Evolutionary conservation across 2,888 invertebrate genomes (phyloP).

Genomic region (Thecocarcelia acutangulata): DNA sequence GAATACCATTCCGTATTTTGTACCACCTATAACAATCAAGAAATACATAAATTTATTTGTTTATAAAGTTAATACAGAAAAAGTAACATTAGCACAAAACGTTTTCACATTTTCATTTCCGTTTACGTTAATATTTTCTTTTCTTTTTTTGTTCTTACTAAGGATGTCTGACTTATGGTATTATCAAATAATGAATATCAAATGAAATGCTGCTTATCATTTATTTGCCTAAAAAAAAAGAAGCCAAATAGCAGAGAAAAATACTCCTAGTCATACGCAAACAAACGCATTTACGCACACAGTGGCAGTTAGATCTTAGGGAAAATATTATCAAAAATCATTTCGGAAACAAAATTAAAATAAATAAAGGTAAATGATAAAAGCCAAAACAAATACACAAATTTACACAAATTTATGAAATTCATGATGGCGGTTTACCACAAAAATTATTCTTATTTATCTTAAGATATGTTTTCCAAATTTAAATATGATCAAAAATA

Average conservation of each 20-base stretch:
- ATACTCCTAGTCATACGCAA: neutral
- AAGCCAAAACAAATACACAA: conserved; percentile 5
- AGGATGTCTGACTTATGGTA: conserved; percentile 68
- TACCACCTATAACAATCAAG: neutral
- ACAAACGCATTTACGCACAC: neutral
- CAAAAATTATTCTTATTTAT: too few species aligned
- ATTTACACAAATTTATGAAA: too few species aligned
- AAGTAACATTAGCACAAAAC: conserved; percentile 63
- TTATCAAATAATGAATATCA: conserved; percentile 74
- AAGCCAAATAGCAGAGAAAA: neutral
- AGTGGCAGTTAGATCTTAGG: neutral
- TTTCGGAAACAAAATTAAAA: conserved; percentile 40
- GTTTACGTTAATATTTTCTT: conserved; percentile 58
- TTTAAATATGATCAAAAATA: too few species aligned
- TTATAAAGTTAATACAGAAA: conserved; percentile 36
- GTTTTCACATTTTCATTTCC: conserved; percentile 71
- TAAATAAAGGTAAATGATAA: conserved; percentile 55
- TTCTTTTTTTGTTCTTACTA: conserved; percentile 2
- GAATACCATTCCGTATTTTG: conserved; percentile 1
- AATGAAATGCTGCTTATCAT: conserved; percentile 72
- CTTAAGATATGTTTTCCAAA: too few species aligned
- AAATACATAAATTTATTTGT: neutral
- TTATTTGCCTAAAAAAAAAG: conserved; percentile 68
- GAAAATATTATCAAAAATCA: conserved; percentile 19
- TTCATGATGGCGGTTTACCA: too few species aligned